These are phyloP conservation scores for Acropternis orthonyx DNA, from an alignment of 2,797 vertebrate genomes.

Conservation along the genomic window DNA sequence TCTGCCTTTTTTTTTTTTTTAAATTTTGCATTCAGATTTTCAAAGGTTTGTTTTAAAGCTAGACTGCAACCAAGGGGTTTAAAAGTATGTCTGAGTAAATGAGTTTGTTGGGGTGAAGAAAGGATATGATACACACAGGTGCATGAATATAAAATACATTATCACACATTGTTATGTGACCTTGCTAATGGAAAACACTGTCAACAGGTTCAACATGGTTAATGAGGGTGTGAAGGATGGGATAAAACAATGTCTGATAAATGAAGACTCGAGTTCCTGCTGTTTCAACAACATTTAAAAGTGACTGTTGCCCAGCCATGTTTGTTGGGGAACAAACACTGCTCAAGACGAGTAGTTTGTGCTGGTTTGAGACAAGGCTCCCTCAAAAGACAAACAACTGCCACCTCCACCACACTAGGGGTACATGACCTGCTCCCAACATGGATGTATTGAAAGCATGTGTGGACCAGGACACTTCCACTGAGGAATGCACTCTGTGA, in stretches of 20 bases:
- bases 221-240: rapidly evolving
- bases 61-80: neutral
- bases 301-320: neutral
- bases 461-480: neutral
- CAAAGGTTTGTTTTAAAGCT: neutral
- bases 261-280: neutral
- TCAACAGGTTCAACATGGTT: neutral
- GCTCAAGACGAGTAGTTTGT: neutral
- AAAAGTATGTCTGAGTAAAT: neutral
- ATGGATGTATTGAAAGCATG: neutral
- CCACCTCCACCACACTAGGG: neutral
- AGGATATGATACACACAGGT: neutral
- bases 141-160: neutral
- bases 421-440: neutral
- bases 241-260: neutral
- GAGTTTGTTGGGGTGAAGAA: neutral
- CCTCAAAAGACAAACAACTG: neutral
- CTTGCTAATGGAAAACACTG: neutral
- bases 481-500: neutral
- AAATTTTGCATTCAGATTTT: neutral
- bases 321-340: neutral
- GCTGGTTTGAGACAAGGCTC: neutral
- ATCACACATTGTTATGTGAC: neutral
- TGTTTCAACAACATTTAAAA: neutral
- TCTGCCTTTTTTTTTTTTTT: neutral